Evolutionary conservation across 2,888 invertebrate genomes (phyloP).

Genomic region (Ramazzottius varieornatus): DNA sequence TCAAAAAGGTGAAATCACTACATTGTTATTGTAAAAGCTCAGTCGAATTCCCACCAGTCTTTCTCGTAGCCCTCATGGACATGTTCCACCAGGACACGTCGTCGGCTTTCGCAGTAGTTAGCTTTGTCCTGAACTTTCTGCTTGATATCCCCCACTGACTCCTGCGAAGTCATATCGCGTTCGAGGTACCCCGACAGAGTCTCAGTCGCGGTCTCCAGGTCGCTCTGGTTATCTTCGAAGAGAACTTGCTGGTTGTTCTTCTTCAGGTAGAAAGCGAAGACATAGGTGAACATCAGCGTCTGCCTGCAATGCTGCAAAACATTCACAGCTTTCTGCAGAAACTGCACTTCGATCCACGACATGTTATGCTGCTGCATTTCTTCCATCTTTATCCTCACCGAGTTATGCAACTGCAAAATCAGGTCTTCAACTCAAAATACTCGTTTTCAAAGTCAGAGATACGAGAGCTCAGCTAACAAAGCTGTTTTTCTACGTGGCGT

Average conservation of each 20-base stretch:
- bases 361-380: constrained; percentile 98
- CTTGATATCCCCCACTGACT: constrained; percentile 24
- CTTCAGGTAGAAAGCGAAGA: constrained; percentile 28
- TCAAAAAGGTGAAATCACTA: too few relatives aligned
- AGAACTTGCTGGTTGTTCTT: constrained; percentile 28
- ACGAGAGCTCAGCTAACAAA: background rate
- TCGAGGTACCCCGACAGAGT: constrained; percentile 28
- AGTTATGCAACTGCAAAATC: constrained; percentile 47
- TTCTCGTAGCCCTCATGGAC: constrained; percentile 28
- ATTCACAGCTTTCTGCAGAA: constrained; percentile 61
- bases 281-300: constrained; percentile 31
- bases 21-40: background rate
- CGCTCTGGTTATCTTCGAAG: constrained; percentile 28
- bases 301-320: constrained; percentile 26
- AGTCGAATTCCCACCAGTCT: constrained; percentile 21
- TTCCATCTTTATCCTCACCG: constrained; percentile 62
- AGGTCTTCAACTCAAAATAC: constrained; percentile 7
- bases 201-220: constrained; percentile 28
- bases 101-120: constrained; percentile 28
- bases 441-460: background rate
- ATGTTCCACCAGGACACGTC: constrained; percentile 27
- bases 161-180: constrained; percentile 26
- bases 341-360: constrained; percentile 99
- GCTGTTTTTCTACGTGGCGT: constrained; percentile 1
- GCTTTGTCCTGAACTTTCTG: constrained; percentile 27